phyloP scores from a whole-genome alignment of 2,113 vertebrate species.

The Pterocles orientalis region DNA sequence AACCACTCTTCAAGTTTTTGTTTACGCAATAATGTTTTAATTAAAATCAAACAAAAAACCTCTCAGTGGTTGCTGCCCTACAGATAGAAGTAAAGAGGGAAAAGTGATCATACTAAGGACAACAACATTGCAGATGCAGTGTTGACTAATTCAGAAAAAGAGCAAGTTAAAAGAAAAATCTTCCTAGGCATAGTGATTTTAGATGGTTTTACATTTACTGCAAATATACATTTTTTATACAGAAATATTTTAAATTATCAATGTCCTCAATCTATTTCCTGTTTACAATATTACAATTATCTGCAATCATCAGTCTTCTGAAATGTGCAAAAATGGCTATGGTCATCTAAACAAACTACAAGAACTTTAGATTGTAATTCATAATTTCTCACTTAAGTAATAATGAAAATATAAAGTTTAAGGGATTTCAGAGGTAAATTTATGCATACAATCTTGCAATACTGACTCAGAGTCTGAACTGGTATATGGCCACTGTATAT shows the following conservation, averaged over 20 bases:
- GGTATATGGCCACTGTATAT: not conserved
- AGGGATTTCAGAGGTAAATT: not conserved
- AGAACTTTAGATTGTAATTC: not conserved
- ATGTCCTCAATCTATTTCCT: not conserved
- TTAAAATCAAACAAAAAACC: not conserved
- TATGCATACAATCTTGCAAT: not conserved
- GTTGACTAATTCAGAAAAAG: not conserved
- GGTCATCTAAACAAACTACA: not conserved
- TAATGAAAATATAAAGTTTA: not conserved
- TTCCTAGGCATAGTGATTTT: not conserved
- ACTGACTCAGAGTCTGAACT: not conserved
- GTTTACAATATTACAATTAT: not conserved
- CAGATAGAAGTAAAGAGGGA: not conserved
- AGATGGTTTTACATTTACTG: not conserved
- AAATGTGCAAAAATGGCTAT: not conserved
- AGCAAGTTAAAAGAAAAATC: not conserved
- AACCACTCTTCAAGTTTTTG: not conserved
- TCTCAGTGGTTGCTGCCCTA: not conserved
- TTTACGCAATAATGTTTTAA: not conserved
- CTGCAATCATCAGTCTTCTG: not conserved
- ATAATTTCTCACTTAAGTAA: not conserved
- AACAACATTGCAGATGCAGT: not conserved
- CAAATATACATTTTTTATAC: not conserved
- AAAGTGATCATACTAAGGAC: not conserved
- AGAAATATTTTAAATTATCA: not conserved